Base-by-base conservation (phyloP, 1,140 invertebrate genomes). In the Drepana arcuata region DNA sequence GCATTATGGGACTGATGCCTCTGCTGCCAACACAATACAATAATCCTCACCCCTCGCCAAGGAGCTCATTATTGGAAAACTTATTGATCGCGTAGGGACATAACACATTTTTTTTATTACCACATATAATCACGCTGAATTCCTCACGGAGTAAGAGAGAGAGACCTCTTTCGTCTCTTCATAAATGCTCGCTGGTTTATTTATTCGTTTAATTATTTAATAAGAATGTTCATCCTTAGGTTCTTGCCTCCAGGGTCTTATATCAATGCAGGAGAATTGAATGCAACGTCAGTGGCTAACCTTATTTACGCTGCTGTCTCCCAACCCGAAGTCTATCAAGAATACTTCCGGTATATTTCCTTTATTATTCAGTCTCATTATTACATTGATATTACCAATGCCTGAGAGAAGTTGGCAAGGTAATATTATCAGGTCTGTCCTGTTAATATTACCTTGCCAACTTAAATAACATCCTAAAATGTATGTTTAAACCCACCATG, bases 221-320 rank as follows among this genome's bases (percentile, higher is more conserved):
- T 5, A 5, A 21, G 9, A 4, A 27, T 35, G 1, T 27, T 35
- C 7, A 7, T 3, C 13, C 18, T 26, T 34, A 74, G 67, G 13
- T 74, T 71, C 35, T 40, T 74, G 18, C 67, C 70, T 7, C 66
- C 70, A 10, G 39, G 46, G 1, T 70, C 69, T 0, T 70, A 70
- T 27, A 55, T 73, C 21, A 48, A 73, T 15, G 69, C 66, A 7
- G 26, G 33, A 10, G 39, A 53, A 47, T 30, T 50, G 23, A 41
- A 37, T 25, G 33, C 48, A 1, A 31, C 39, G 16, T 23, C 42
- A 25, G 27, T 72, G 1, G 63, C 55, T 0, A 29, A 32, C 0
- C 4, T 50, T 9, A 62, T 72, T 30, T 13, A 31, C 10, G 24
- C 51, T 6, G 57, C 62, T 0, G 56, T 64, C 2, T 48, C 43